A percentile compares a stretch with the other conserved stretches of the same genome.
Evolutionary conservation across 2,888 invertebrate genomes (phyloP).

Genomic region (Drosophila meridiana): DNA sequence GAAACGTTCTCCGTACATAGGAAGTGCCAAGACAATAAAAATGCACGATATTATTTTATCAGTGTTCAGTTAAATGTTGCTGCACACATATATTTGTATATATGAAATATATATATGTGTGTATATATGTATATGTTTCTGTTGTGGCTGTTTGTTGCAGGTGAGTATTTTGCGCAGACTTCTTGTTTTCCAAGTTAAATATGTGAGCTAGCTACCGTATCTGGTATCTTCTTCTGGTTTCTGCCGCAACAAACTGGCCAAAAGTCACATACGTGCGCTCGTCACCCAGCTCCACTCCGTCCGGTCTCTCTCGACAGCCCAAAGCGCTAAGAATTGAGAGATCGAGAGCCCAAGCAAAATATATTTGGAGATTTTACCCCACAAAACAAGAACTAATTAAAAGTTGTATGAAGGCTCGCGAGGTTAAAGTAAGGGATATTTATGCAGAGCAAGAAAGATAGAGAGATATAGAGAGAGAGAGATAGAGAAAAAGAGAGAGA

Average conservation of each 20-base stretch:
- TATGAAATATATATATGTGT: neutral
- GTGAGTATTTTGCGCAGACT: slow-evolving; percentile 70
- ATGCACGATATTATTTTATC: slow-evolving; percentile 74
- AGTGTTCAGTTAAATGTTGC: slow-evolving; percentile 39
- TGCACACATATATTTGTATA: neutral
- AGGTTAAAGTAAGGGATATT: neutral
- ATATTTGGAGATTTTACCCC: slow-evolving; percentile 5
- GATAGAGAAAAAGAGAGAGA: neutral
- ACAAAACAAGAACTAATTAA: neutral
- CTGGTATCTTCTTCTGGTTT: slow-evolving; percentile 78
- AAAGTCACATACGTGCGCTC: slow-evolving; percentile 80
- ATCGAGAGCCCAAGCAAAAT: neutral
- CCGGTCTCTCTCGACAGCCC: slow-evolving; percentile 36
- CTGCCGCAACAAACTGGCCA: slow-evolving; percentile 50
- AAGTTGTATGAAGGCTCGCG: neutral
- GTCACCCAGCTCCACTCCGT: slow-evolving; percentile 42
- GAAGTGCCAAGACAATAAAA: slow-evolving; percentile 74
- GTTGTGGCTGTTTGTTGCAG: slow-evolving; percentile 61
- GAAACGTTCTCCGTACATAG: slow-evolving; percentile 58
- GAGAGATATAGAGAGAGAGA: neutral
- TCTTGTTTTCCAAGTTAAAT: slow-evolving; percentile 64
- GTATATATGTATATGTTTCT: neutral
- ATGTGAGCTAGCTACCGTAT: slow-evolving; percentile 68
- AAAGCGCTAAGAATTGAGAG: neutral
- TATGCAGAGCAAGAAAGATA: neutral